A percentile compares a stretch with the other conserved stretches of the same genome.
These are phyloP conservation scores for Chrysogorgia sp. DNA, from an alignment of 92 coral and sea anemone species.

Conservation along the genomic window DNA sequence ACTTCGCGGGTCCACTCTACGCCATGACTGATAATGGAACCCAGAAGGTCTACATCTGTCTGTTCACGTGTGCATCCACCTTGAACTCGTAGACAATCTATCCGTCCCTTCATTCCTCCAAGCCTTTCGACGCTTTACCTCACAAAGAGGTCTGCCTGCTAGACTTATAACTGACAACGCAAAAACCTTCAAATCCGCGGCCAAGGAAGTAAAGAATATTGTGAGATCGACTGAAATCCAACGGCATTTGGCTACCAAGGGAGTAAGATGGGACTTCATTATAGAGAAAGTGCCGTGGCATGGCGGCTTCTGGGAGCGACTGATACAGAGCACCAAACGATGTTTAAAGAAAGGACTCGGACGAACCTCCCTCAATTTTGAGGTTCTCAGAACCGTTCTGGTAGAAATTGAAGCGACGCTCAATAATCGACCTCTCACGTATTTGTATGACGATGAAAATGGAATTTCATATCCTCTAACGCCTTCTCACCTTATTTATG, in stretches of 20 bases:
- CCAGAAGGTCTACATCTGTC: slow-evolving; percentile 4
- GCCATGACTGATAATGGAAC: slow-evolving; percentile 28
- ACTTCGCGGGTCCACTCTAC: slow-evolving; percentile 56
- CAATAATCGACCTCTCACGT: slow-evolving; percentile 13
- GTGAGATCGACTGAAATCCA: background rate
- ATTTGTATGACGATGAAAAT: slow-evolving; percentile 10
- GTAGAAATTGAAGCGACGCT: slow-evolving; percentile 12
- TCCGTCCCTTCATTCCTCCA: slow-evolving; percentile 23
- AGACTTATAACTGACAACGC: slow-evolving; percentile 19
- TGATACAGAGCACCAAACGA: slow-evolving; percentile 10
- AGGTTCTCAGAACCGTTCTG: slow-evolving; percentile 6
- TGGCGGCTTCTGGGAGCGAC: slow-evolving; percentile 28
- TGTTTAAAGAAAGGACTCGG: slow-evolving; percentile 10
- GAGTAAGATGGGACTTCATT: slow-evolving; percentile 10
- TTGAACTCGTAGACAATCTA: slow-evolving; percentile 9
- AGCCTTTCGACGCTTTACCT: slow-evolving; percentile 39
- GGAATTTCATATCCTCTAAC: slow-evolving; percentile 33
- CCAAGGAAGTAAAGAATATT: slow-evolving; percentile 27
- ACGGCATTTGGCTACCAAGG: background rate
- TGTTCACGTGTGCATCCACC: slow-evolving; percentile 28
- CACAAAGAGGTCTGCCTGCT: slow-evolving; percentile 26
- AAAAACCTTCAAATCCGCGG: slow-evolving; percentile 30
- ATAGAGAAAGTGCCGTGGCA: slow-evolving; percentile 34
- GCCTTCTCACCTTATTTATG: slow-evolving; percentile 10
- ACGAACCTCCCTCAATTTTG: slow-evolving; percentile 13